Percentiles rank a stretch among this genome's conserved stretches.
Evolutionary conservation across 1,140 invertebrate genomes (phyloP).

Genomic region (Trachymyrmex cornetzi): DNA sequence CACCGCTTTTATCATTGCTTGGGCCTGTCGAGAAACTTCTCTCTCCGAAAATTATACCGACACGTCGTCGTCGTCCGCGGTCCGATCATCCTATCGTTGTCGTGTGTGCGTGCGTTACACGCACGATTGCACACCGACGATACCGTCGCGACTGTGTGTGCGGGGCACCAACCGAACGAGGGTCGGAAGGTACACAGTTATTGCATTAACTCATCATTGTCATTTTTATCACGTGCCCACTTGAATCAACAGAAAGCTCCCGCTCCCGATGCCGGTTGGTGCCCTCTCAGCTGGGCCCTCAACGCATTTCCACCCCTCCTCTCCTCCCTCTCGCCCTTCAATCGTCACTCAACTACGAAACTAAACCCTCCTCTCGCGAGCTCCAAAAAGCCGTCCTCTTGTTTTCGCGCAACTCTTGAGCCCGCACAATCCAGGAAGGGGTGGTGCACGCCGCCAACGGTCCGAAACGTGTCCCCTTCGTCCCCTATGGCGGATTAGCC

Average conservation of each 20-base stretch:
- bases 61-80: constrained; percentile 37
- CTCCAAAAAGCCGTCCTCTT: constrained; percentile 71
- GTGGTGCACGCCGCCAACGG: constrained; percentile 6
- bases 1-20: constrained; percentile 40
- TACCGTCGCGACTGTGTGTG: constrained; percentile 36
- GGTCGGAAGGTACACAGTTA: constrained; percentile 83
- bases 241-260: constrained; percentile 81
- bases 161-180: constrained; percentile 59
- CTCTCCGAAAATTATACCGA: constrained; percentile 41
- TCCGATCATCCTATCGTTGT: constrained; percentile 11
- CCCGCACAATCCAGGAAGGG: constrained; percentile 44
- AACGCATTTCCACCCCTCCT: constrained; percentile 18
- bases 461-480: constrained; percentile 56
- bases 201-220: constrained; percentile 87
- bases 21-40: constrained; percentile 51
- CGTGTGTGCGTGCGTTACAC: constrained; percentile 42
- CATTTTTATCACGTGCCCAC: constrained; percentile 86
- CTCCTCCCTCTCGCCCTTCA: not conserved
- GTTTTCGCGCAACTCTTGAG: constrained; percentile 81
- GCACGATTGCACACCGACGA: constrained; percentile 58
- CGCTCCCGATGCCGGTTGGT: constrained; percentile 24
- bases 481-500: constrained; percentile 80
- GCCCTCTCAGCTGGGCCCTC: constrained; percentile 37
- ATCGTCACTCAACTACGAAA: constrained; percentile 53
- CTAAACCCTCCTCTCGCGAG: constrained; percentile 57